These are phyloP conservation scores for Aptenodytes forsteri DNA, from an alignment of 2,113 vertebrate genomes.

Conservation along the genomic window DNA sequence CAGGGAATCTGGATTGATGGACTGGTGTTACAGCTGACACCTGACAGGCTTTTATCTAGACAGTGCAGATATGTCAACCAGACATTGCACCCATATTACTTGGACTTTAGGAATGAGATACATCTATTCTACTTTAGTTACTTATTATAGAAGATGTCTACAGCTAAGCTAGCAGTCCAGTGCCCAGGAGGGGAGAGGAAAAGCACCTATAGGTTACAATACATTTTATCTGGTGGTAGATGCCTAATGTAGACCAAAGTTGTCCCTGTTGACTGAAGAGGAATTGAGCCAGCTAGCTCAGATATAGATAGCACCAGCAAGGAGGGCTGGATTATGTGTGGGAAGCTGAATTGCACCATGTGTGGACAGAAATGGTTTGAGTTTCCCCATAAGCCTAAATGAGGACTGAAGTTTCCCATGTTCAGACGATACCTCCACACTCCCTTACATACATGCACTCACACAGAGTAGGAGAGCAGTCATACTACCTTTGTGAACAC, in stretches of 20 bases:
- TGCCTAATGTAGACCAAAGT: background rate
- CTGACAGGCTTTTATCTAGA: background rate
- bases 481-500: background rate
- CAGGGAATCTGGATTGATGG: background rate
- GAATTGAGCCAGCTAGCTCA: background rate
- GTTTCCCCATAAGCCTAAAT: background rate
- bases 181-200: background rate
- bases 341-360: background rate
- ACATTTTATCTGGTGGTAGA: background rate
- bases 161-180: background rate
- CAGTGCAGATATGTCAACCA: background rate
- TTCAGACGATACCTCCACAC: background rate
- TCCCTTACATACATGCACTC: background rate
- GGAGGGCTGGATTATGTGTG: background rate
- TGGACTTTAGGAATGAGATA: background rate
- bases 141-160: background rate
- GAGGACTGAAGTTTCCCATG: background rate
- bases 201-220: background rate
- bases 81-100: too few relatives aligned
- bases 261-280: background rate
- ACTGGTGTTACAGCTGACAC: background rate
- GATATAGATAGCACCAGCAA: background rate
- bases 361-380: background rate
- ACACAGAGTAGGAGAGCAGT: background rate
- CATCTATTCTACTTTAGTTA: background rate